These are phyloP conservation scores for Syndactyla subalaris DNA, from an alignment of 2,797 vertebrate species.

Conservation along the genomic window DNA sequence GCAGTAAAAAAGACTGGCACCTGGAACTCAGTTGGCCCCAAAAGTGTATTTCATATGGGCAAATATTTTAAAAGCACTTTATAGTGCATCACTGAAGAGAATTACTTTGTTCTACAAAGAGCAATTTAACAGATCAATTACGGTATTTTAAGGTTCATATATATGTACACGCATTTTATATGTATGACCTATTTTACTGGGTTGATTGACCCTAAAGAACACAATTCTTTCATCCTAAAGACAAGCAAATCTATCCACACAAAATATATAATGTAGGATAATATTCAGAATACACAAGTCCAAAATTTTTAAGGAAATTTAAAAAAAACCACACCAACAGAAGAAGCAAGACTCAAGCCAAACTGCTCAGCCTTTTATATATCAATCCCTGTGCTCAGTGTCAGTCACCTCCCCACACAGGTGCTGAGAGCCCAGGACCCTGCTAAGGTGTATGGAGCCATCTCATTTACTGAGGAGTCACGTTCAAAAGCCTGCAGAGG, in stretches of 20 bases:
- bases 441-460: constrained; percentile 31
- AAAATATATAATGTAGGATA: background rate
- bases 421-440: constrained; percentile 47
- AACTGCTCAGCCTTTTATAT: background rate
- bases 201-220: background rate
- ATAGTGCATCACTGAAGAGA: background rate
- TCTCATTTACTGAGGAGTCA: constrained; percentile 47
- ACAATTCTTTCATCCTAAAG: background rate
- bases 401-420: constrained; percentile 28
- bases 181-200: background rate
- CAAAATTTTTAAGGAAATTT: background rate
- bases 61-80: background rate
- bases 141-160: background rate
- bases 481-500: constrained; percentile 17
- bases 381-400: constrained; percentile 17
- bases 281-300: accelerated
- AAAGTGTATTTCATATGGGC: background rate
- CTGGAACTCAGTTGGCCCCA: background rate
- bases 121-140: background rate
- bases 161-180: background rate
- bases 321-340: accelerated
- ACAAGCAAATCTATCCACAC: background rate
- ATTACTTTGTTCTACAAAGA: background rate
- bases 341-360: background rate
- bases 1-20: background rate